Evolutionary conservation across 2,797 vertebrate genomes (phyloP), one percentile per base, ranked within the genome.

Genomic region (Rhynchonycteris naso): DNA sequence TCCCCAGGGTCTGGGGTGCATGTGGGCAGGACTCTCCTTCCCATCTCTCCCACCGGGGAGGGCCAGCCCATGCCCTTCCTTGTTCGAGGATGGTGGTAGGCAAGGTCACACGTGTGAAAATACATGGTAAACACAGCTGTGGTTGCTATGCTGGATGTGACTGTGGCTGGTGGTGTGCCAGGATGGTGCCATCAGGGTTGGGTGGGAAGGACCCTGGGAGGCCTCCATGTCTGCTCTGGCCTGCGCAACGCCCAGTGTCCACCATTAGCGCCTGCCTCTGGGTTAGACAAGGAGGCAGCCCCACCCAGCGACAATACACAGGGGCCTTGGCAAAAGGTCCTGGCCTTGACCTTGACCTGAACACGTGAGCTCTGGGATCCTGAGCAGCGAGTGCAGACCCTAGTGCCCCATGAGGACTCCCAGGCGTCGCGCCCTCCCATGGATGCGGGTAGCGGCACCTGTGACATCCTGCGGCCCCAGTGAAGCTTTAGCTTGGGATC

Each of bases 81-180:
- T 18, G 72, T 63, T 1, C 24, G 14, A 66, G 66, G 85, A 56
- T n/a, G 50, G 69, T 68, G 74, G 75, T 1, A 1, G 78, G 56
- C 91, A 93, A 90, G 90, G 93, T 79, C 63, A 71, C 47, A 11
- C 5, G 50, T n/a, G 33, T 94, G 38, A 65, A 69, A 88, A 56
- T 4, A 28, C 63, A 35, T 0, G 21, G 26, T 56, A 54, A 81
- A 69, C 80, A 47, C 28, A 82, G 69, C 56, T 59, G 38, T 9
- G 61, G 59, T 4, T 38, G 5, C 74, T 79, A 7, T 28, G 88
- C 26, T 47, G 30, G 22, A 47, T n/a, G 50, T 16, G 50, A 58
- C 4, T 68, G 93, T 35, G 75, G 58, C 76, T 56, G 4, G 56
- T 14, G 59, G 22, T 56, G 15, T 15, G 94, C 50, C 21, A 22